A percentile compares a stretch with the other conserved stretches of the same genome.
Conservation (phyloP, 2,888 invertebrate species). For the Ypsolopha sequella region DNA sequence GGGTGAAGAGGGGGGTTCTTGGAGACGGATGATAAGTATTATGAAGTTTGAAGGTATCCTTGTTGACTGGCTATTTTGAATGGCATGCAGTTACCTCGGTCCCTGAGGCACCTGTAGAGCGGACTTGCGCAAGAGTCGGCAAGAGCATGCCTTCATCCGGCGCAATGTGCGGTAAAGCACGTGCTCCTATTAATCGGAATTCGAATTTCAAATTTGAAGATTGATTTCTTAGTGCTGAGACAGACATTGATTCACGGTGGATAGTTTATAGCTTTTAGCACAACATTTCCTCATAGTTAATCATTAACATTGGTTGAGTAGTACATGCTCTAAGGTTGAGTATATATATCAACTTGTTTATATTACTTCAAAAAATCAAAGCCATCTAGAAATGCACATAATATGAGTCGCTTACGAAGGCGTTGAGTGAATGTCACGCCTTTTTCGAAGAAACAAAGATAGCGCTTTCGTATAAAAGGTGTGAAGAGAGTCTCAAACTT, state of each 20-base stretch:
- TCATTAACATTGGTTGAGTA: too few species aligned
- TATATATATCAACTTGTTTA: too few species aligned
- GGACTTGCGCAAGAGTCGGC: constrained; percentile 20
- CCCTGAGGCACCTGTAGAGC: constrained; percentile 31
- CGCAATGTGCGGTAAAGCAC: constrained; percentile 14
- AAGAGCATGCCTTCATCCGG: constrained; percentile 7
- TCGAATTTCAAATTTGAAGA: constrained; percentile 27
- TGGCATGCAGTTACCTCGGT: constrained; percentile 23
- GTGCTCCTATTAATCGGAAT: constrained; percentile 27
- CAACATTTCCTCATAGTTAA: too few species aligned
- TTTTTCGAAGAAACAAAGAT: too few species aligned
- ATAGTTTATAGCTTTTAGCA: constrained; percentile 7
- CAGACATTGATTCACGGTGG: constrained; percentile 29
- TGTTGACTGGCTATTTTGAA: neutral
- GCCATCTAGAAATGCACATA: too few species aligned
- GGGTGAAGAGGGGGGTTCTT: constrained; percentile 8
- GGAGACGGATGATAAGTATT: constrained; percentile 4
- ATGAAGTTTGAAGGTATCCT: neutral
- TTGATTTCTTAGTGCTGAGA: constrained; percentile 5
- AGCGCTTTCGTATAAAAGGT: too few species aligned
- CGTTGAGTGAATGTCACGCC: too few species aligned
- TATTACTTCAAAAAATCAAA: too few species aligned
- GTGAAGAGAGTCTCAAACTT: too few species aligned
- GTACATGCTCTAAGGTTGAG: too few species aligned
- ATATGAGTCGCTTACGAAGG: too few species aligned